Evolutionary conservation across 2,888 invertebrate species (phyloP).

Genomic region (Tuta absoluta): DNA sequence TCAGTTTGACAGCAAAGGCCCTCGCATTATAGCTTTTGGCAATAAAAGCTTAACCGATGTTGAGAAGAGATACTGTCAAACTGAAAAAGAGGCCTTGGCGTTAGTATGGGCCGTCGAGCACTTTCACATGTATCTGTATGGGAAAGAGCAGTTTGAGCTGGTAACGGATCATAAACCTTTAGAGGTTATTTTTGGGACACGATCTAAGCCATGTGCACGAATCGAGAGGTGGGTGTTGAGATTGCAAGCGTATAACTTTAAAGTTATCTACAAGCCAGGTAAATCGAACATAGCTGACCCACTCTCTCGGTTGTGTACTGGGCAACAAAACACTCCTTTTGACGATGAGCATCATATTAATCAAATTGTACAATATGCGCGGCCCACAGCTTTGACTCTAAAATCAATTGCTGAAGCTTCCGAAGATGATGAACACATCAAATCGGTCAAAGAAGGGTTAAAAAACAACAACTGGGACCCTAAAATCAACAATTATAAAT

Average conservation of each 20-base stretch:
- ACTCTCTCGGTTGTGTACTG: not conserved
- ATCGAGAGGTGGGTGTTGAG: slow-evolving; percentile 49
- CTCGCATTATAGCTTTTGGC: not conserved
- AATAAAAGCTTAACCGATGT: slow-evolving; percentile 9
- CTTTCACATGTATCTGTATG: slow-evolving; percentile 23
- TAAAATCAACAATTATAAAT: not conserved
- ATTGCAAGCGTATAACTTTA: slow-evolving; percentile 42
- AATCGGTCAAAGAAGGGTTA: not conserved
- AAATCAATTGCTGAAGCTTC: not conserved
- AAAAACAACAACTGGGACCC: not conserved
- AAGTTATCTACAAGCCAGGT: slow-evolving; percentile 13
- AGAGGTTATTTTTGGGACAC: slow-evolving; percentile 2
- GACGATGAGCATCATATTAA: not conserved
- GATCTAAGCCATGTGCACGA: slow-evolving; percentile 46
- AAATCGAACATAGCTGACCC: no score
- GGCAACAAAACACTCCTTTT: not conserved
- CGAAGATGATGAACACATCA: not conserved
- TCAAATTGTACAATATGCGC: not conserved
- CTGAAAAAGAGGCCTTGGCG: slow-evolving; percentile 25
- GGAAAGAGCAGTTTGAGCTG: slow-evolving; percentile 31
- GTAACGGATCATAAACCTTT: slow-evolving; percentile 28
- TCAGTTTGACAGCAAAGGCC: not conserved
- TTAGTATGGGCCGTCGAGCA: no score
- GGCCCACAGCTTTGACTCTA: not conserved
- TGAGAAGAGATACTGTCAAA: slow-evolving; percentile 24